Evolutionary conservation across 2,113 vertebrate species (phyloP).

Genomic region (Chloropsis hardwickii): DNA sequence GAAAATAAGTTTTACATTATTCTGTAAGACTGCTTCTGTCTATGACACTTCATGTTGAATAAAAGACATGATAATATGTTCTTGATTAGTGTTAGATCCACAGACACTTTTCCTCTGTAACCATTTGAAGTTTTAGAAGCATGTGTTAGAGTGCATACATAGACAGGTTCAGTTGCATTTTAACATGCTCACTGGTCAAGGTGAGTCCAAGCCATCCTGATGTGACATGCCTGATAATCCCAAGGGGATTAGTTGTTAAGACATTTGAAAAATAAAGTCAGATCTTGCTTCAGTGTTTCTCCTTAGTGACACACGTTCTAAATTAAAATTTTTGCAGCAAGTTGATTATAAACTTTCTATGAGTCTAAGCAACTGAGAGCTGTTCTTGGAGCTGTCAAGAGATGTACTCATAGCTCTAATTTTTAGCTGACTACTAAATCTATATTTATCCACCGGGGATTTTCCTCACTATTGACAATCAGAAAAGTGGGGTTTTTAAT

Average conservation of each 20-base stretch:
- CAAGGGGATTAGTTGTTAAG: constrained; percentile 20
- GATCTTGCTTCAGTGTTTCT: background rate
- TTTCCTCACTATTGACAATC: background rate
- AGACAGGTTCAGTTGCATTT: background rate
- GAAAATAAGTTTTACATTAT: background rate
- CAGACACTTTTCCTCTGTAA: background rate
- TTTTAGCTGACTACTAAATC: background rate
- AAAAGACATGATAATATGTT: background rate
- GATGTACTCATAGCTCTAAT: background rate
- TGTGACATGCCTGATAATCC: constrained; percentile 24
- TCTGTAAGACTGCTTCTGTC: background rate
- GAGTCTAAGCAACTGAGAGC: background rate
- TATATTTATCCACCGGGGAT: background rate
- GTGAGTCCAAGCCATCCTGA: background rate
- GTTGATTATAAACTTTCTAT: background rate
- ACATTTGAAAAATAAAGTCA: constrained; percentile 2
- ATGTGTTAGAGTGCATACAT: background rate
- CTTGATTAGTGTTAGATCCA: background rate
- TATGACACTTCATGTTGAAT: background rate
- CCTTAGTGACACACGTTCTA: background rate
- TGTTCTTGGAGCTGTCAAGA: constrained; percentile 6
- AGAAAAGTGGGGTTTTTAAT: background rate
- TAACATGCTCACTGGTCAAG: background rate
- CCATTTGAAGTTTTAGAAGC: background rate
- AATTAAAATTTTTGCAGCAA: constrained; percentile 6